phyloP scores from a whole-genome alignment of 2,797 vertebrate species.

The Lithobates pipiens region DNA sequence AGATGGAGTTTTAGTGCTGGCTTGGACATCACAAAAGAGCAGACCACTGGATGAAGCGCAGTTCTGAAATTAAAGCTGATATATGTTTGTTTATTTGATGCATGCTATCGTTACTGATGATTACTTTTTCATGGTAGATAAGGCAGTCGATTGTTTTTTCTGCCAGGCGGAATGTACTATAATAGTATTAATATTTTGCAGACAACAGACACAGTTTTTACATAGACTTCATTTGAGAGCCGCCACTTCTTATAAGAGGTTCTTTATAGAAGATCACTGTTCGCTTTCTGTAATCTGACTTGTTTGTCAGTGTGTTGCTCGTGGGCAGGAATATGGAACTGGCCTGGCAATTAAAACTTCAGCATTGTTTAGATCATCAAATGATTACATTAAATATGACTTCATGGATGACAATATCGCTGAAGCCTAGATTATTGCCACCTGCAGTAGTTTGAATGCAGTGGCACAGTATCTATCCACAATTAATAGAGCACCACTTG shows the following conservation, averaged over 20 bases:
- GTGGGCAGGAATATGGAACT: constrained; percentile 57
- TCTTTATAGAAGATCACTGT: constrained; percentile 11
- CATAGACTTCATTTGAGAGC: constrained; percentile 39
- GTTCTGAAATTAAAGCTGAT: neutral
- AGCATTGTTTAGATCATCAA: constrained; percentile 49
- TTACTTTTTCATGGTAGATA: neutral
- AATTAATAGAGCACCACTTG: no score
- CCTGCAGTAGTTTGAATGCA: neutral
- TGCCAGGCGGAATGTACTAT: neutral
- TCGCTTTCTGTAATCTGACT: constrained; percentile 49
- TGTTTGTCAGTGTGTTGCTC: constrained; percentile 45
- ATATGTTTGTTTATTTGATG: neutral
- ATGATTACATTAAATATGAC: constrained; percentile 51
- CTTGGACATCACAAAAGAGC: no score
- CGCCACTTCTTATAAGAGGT: constrained; percentile 49
- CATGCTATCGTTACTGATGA: neutral
- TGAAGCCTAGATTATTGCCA: constrained; percentile 7
- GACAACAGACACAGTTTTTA: constrained; percentile 10
- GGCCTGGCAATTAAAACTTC: constrained; percentile 57
- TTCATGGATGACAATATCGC: constrained; percentile 3
- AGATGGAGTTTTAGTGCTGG: no score
- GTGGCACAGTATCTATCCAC: no score
- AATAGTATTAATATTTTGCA: constrained; percentile 15
- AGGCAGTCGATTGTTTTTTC: neutral
- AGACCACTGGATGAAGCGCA: neutral